A percentile compares a stretch with the other conserved stretches of the same genome.
phyloP scores from a whole-genome alignment of 2,797 vertebrate genomes.

The Eurystomus glaucurus region DNA sequence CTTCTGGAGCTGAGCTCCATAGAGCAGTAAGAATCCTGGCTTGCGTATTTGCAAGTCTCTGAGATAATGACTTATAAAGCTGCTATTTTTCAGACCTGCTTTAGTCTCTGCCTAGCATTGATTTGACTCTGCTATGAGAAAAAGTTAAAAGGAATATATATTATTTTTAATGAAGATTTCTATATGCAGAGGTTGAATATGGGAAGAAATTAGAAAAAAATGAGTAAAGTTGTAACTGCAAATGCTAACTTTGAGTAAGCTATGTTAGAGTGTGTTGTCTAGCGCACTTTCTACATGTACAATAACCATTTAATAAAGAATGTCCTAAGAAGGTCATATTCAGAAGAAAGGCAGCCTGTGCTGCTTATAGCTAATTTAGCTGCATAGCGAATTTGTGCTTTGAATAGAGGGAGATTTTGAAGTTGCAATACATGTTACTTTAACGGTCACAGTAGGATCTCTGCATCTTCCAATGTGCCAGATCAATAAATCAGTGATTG shows the following conservation, averaged over 20 bases:
- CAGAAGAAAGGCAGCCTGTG: not conserved
- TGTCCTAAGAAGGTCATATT: not conserved
- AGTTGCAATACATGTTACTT: not conserved
- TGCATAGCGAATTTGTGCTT: not conserved
- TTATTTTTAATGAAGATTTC: not conserved
- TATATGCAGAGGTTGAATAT: not conserved
- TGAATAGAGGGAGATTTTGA: not conserved
- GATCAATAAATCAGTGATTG: conserved; percentile 38
- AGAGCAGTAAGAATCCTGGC: not conserved
- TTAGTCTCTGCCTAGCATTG: not conserved
- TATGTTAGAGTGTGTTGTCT: not conserved
- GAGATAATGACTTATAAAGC: not conserved
- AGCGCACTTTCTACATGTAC: not conserved
- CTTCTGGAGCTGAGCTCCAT: not conserved
- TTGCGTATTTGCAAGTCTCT: not conserved
- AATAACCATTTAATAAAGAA: not conserved
- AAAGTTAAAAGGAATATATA: not conserved
- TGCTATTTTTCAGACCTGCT: not conserved
- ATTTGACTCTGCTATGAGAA: not conserved
- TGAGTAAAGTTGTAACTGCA: not conserved
- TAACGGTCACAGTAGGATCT: not conserved
- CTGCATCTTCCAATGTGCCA: not conserved
- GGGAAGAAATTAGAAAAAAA: not conserved
- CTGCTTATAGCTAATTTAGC: not conserved
- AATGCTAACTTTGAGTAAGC: not conserved